phyloP scores from a whole-genome alignment of 2,888 invertebrate species.

The Mechanitis mazaeus region DNA sequence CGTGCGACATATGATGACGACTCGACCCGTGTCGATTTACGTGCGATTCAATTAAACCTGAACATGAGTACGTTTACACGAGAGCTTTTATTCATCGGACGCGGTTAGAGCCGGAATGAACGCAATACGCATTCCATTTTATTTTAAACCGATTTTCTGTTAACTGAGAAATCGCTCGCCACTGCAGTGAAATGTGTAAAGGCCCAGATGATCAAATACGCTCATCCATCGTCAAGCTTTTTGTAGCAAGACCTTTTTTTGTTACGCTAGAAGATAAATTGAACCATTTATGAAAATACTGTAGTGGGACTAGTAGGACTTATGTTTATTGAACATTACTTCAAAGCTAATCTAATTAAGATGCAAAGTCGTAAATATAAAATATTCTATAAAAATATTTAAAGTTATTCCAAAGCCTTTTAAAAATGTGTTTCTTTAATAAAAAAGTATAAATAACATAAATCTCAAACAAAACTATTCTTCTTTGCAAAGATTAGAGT shows the following conservation, averaged over 20 bases:
- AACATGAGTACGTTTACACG: constrained; percentile 47
- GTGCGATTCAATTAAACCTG: constrained; percentile 66
- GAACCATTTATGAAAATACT: too few species aligned
- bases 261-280: not conserved
- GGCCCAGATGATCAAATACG: not conserved
- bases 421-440: too few species aligned
- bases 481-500: constrained; percentile 26
- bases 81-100: constrained; percentile 52
- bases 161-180: constrained; percentile 6
- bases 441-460: not conserved
- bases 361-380: too few species aligned
- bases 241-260: not conserved
- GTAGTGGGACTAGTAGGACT: too few species aligned
- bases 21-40: constrained; percentile 43
- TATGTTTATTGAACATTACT: too few species aligned
- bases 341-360: too few species aligned
- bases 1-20: constrained; percentile 36
- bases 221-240: not conserved
- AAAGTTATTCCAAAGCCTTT: not conserved
- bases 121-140: constrained; percentile 31
- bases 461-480: constrained; percentile 10
- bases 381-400: not conserved
- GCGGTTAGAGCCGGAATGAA: constrained; percentile 36
- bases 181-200: constrained; percentile 1
- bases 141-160: constrained; percentile 25